These are phyloP conservation scores for Platyrinchus mystaceus DNA, from an alignment of 2,797 vertebrate species.

Conservation along the genomic window DNA sequence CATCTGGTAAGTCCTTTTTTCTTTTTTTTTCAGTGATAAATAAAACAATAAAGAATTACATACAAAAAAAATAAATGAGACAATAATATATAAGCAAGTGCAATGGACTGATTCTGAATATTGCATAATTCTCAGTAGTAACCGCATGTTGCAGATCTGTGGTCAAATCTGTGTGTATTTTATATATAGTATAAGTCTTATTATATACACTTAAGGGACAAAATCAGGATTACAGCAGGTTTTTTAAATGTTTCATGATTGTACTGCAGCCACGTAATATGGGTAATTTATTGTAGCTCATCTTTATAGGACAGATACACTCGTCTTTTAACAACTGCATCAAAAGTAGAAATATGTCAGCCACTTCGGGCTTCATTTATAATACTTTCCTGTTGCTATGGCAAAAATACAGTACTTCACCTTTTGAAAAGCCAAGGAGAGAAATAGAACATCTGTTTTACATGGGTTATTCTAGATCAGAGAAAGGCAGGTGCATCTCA, in stretches of 20 bases:
- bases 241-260: background rate
- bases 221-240: rapidly evolving
- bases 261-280: background rate
- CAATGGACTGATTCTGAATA: background rate
- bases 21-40: background rate
- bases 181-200: background rate
- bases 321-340: background rate
- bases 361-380: background rate
- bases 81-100: background rate
- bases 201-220: background rate
- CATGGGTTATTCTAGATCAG: background rate
- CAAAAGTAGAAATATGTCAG: slow-evolving; percentile 4
- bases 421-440: background rate
- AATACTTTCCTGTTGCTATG: background rate
- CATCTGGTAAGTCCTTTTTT: background rate
- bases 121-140: background rate
- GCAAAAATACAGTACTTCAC: background rate
- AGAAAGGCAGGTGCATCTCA: background rate
- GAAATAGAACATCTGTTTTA: background rate
- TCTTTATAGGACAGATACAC: background rate
- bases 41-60: background rate
- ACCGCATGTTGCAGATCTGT: background rate
- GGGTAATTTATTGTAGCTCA: background rate
- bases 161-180: background rate
- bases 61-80: background rate